Conservation (phyloP, 1,140 invertebrate species). For the Drosophila sucinea region DNA sequence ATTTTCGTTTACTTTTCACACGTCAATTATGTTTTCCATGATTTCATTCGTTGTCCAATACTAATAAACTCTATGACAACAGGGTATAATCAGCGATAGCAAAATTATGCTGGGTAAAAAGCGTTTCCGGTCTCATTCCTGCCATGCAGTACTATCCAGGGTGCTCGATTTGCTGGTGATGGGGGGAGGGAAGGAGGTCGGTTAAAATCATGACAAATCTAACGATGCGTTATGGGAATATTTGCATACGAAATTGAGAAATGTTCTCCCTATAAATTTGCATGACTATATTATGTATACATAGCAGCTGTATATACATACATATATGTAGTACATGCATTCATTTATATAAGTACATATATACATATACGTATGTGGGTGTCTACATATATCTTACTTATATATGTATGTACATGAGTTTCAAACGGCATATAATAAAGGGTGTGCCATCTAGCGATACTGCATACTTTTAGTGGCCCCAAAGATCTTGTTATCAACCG, state of each 20-base stretch:
- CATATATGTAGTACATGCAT: slow-evolving; percentile 7
- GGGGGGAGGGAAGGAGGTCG: too few relatives aligned
- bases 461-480: not conserved
- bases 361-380: not conserved
- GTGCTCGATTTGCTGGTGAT: too few relatives aligned
- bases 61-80: too few relatives aligned
- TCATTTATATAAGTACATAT: slow-evolving; percentile 1
- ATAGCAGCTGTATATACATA: slow-evolving; percentile 16
- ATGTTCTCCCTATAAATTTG: slow-evolving; percentile 47
- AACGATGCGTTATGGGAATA: slow-evolving; percentile 70
- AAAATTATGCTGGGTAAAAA: slow-evolving; percentile 7
- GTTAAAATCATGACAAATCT: slow-evolving; percentile 40
- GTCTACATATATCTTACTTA: not conserved
- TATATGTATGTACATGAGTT: not conserved
- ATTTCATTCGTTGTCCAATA: too few relatives aligned
- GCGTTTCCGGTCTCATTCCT: not conserved
- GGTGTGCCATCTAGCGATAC: slow-evolving; percentile 18
- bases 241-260: slow-evolving; percentile 77
- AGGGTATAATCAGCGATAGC: not conserved
- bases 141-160: too few relatives aligned
- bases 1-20: too few relatives aligned
- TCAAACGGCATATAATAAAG: slow-evolving; percentile 21
- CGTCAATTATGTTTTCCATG: too few relatives aligned
- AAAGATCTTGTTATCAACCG: not conserved
- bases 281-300: slow-evolving; percentile 44